phyloP scores from a whole-genome alignment of 2,113 vertebrate genomes.

The Paraplagusia blochii region DNA sequence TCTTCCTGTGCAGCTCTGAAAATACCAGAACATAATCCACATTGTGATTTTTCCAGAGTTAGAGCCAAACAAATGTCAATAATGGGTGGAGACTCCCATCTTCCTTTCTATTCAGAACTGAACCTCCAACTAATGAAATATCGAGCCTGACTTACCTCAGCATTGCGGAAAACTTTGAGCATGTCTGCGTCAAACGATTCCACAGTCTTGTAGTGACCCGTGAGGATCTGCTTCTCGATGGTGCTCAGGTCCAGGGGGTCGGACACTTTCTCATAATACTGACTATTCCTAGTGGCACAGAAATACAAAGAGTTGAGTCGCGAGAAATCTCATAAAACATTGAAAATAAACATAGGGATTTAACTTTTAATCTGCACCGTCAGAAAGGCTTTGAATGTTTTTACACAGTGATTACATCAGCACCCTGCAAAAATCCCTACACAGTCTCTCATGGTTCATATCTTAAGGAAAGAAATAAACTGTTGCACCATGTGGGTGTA shows the following conservation, averaged over 20 bases:
- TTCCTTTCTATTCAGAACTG: too few relatives aligned
- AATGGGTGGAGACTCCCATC: too few relatives aligned
- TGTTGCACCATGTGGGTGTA: conserved; percentile 50
- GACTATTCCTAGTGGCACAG: conserved; percentile 81
- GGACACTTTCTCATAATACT: conserved; percentile 97
- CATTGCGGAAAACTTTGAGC: conserved; percentile 98
- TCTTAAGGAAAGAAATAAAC: conserved; percentile 31
- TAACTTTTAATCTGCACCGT: neutral
- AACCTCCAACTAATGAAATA: too few relatives aligned
- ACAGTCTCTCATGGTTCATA: conserved; percentile 41
- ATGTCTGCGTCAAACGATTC: conserved; percentile 97
- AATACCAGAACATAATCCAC: too few relatives aligned
- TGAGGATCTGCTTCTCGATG: conserved; percentile 96
- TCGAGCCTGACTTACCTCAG: conserved; percentile 81
- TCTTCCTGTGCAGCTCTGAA: too few relatives aligned
- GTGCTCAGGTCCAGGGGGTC: conserved; percentile 93
- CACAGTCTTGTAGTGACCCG: conserved; percentile 93
- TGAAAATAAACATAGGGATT: neutral
- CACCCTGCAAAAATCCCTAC: conserved; percentile 36
- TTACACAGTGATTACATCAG: conserved; percentile 40
- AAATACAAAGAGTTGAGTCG: conserved; percentile 11
- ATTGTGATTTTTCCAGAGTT: too few relatives aligned
- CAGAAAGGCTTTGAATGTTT: conserved; percentile 39
- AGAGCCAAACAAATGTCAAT: too few relatives aligned
- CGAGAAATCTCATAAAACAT: neutral